Percentiles rank a stretch among this genome's conserved stretches.
Evolutionary conservation across 1,140 invertebrate species (phyloP).

Genomic region (Agraylea sexmaculata): DNA sequence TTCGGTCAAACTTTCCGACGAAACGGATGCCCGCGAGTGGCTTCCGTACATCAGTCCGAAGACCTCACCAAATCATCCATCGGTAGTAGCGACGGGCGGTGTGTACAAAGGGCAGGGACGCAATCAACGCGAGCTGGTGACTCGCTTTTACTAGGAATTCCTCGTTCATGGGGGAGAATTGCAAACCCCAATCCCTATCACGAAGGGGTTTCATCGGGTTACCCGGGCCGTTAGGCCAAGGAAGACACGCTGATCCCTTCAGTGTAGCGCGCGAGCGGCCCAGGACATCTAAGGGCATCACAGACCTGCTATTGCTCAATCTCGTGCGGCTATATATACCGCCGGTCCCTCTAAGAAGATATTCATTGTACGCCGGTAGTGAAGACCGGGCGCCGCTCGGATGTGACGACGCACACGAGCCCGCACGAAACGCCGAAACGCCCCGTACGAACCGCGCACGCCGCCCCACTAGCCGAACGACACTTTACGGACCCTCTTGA

Average conservation of each 20-base stretch:
- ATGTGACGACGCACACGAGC: too few relatives aligned
- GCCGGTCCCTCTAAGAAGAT: conserved; percentile 59
- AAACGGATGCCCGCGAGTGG: conserved; percentile 38
- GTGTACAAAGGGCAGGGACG: conserved; percentile 82
- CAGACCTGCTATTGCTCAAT: conserved; percentile 77
- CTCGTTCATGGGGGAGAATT: conserved; percentile 76
- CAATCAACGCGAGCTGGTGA: conserved; percentile 78
- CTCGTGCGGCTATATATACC: conserved; percentile 56
- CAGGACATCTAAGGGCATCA: conserved; percentile 73
- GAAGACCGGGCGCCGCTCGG: too few relatives aligned
- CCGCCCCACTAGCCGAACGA: too few relatives aligned
- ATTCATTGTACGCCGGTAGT: conserved; percentile 39
- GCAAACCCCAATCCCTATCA: conserved; percentile 73
- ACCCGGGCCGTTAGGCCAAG: conserved; percentile 58
- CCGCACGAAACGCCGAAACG: conserved; percentile 20
- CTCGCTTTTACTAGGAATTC: conserved; percentile 80
- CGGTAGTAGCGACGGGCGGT: conserved; percentile 84
- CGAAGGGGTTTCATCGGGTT: conserved; percentile 66
- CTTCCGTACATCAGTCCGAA: conserved; percentile 51
- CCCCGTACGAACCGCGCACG: conserved; percentile 25
- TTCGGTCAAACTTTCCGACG: conserved; percentile 53
- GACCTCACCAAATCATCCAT: conserved; percentile 72
- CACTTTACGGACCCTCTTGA: conserved; percentile 24
- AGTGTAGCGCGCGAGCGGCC: conserved; percentile 76
- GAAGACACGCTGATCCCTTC: conserved; percentile 59